These are phyloP conservation scores for Lycaon pictus DNA, from an alignment of 2,113 vertebrate species.

Conservation along the genomic window DNA sequence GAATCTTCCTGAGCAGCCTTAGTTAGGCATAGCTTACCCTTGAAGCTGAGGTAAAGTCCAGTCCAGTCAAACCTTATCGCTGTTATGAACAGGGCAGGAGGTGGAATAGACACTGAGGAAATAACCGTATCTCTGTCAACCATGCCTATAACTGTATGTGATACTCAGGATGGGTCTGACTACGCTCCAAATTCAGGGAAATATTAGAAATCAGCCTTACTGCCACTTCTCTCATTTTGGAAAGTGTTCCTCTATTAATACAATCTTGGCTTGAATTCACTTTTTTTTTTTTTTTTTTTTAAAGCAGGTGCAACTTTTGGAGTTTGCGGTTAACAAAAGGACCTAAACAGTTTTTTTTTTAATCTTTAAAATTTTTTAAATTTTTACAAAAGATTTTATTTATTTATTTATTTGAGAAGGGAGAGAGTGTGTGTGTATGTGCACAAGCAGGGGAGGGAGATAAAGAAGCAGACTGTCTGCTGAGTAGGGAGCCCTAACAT, in stretches of 20 bases:
- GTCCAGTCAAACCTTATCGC: not conserved
- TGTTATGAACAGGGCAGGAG: not conserved
- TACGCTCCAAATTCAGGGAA: not conserved
- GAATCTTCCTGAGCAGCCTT: conserved; percentile 39
- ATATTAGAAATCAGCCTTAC: not conserved
- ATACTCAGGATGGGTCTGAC: not conserved
- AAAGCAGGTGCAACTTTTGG: not conserved
- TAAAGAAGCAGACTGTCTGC: not conserved
- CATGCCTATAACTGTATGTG: not conserved
- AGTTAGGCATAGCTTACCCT: not conserved
- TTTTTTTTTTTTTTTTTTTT: not conserved
- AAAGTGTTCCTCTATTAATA: not conserved
- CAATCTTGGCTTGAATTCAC: not conserved
- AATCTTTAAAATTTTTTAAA: not conserved
- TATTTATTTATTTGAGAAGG: not conserved
- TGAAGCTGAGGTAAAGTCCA: not conserved
- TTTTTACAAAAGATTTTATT: not conserved
- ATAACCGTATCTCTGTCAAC: not conserved
- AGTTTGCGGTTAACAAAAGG: not conserved
- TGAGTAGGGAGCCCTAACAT: not conserved
- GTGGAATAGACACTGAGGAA: not conserved
- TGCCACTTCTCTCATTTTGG: not conserved
- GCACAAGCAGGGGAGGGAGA: not conserved
- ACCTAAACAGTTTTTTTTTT: not conserved
- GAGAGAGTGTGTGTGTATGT: not conserved